Evolutionary conservation across 2,113 vertebrate genomes (phyloP), one percentile per base, ranked within the genome.

Genomic region (Phylloscopus whistleri): DNA sequence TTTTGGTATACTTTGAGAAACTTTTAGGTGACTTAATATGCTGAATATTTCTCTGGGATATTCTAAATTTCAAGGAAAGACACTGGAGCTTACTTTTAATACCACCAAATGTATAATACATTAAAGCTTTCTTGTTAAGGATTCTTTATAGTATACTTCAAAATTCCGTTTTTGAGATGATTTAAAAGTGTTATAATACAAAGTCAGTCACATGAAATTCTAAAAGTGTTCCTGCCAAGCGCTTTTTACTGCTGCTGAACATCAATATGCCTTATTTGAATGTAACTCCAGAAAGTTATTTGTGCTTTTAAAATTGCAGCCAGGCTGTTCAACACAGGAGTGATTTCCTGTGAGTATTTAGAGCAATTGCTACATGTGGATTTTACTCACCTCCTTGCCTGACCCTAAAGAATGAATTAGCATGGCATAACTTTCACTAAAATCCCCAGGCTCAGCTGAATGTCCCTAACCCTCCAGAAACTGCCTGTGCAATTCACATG

Each of bases 71-170:
- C 37, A 66, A 73, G 46, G 44, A 62, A 85, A 87, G 58, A 79
- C 69, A 66, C 15, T 87, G 59, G 20, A 11, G 9, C 37, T 93
- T 89, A 64, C 18, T 19, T 39, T 53, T 87, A 81, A 35, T 66
- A 30, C 13, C 37, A 31, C 60, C 49, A 16, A 82, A 92, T 92
- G 27, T 80, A 83, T 90, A 93, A 95, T 73, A 73, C 44, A 76
- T 84, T 91, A 91, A 93, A 90, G 69, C 49, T 80, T 79, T 79
- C 87, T 89, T 91, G 31, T 94, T 94, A 94, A 77, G n/a, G 37
- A 64, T 91, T 94, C 60, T 87, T 93, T 70, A 89, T 33, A 44
- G 46, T 31, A 33, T 63, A 59, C 41, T 81, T 90, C 48, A 81
- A 84, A 92, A 94, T 74, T 93, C 60, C 1, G 7, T 52, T 92